Evolutionary conservation across 2,797 vertebrate species (phyloP).

Genomic region (Pseudocheirus occidentalis): DNA sequence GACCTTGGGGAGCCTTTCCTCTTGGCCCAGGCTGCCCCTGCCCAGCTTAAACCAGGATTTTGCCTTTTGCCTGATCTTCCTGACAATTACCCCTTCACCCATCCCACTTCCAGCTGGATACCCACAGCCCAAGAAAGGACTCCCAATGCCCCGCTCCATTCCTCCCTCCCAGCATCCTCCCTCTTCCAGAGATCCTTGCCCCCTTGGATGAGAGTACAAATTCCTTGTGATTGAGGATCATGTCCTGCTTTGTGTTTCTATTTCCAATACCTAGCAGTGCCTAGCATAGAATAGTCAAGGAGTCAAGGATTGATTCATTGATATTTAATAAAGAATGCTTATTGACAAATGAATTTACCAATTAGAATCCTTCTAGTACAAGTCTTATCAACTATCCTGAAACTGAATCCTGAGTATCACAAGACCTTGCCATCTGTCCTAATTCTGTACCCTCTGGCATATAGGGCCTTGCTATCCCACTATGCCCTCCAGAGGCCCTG

Average conservation of each 20-base stretch:
- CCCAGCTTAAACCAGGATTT: neutral
- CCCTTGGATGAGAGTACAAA: neutral
- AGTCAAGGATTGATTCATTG: neutral
- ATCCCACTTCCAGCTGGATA: neutral
- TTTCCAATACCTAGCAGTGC: neutral
- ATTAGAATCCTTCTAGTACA: neutral
- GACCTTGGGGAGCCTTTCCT: neutral
- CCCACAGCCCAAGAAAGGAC: neutral
- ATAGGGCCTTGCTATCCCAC: too few relatives aligned
- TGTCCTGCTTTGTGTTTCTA: neutral
- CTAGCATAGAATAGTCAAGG: neutral
- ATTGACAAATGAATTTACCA: neutral
- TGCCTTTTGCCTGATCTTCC: neutral
- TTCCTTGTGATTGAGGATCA: neutral
- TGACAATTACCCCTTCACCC: neutral
- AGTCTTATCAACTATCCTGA: neutral
- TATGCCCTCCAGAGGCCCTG: too few relatives aligned
- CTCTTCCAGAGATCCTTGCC: neutral
- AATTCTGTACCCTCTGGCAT: neutral
- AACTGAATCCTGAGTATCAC: neutral
- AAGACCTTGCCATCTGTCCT: neutral
- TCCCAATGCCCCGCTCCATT: neutral
- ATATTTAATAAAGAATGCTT: neutral
- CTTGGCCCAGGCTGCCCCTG: neutral
- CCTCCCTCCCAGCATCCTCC: neutral